A percentile compares a stretch with the other conserved stretches of the same genome.
Evolutionary conservation across 2,797 vertebrate genomes (phyloP).

Genomic region (Nothura maculosa): DNA sequence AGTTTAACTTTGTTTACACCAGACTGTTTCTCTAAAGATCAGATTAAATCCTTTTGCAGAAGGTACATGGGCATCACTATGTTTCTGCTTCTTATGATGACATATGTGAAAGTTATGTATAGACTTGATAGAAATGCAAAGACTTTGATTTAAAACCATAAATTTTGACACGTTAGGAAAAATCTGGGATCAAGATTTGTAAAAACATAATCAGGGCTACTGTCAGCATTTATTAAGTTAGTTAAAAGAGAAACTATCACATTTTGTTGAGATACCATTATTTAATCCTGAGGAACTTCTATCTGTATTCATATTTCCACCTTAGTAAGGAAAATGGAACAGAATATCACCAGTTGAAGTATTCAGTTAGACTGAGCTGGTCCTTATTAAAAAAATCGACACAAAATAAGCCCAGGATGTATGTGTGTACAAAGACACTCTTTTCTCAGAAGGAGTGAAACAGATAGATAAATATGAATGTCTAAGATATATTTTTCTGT

Average conservation of each 20-base stretch:
- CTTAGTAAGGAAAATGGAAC: not conserved
- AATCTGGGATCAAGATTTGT: not conserved
- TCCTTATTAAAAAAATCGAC: not conserved
- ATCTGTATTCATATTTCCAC: not conserved
- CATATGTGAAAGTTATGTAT: not conserved
- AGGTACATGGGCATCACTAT: rapidly evolving
- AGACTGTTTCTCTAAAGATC: not conserved
- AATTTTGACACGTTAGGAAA: not conserved
- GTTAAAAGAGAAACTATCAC: not conserved
- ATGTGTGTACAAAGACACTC: rapidly evolving
- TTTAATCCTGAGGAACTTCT: not conserved
- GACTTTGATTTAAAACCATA: not conserved
- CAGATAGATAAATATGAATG: not conserved
- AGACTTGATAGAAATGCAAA: not conserved
- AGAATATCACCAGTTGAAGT: not conserved
- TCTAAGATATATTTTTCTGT: not conserved
- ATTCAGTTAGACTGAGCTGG: not conserved
- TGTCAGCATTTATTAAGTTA: not conserved
- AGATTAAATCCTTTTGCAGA: not conserved
- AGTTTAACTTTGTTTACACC: not conserved
- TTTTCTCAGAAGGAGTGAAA: not conserved
- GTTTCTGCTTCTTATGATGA: not conserved
- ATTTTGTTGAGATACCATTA: not conserved
- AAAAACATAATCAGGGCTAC: not conserved
- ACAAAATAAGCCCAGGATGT: not conserved